These are phyloP conservation scores for Thalassoma bifasciatum DNA, from an alignment of 2,113 vertebrate species.

Conservation along the genomic window DNA sequence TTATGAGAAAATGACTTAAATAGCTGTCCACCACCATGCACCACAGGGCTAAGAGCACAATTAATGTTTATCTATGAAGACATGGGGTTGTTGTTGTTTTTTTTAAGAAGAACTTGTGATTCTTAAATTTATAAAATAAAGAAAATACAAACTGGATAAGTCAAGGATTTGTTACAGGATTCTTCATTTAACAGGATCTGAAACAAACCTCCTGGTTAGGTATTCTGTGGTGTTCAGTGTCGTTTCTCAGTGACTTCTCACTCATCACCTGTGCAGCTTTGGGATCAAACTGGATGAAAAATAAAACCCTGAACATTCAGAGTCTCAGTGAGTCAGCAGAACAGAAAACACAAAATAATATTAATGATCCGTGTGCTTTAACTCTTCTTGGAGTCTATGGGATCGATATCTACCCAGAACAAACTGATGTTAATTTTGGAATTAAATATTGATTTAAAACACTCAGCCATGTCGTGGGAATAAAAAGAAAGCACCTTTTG, in stretches of 20 bases:
- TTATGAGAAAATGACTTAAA: too few relatives aligned
- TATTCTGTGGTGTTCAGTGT: too few relatives aligned
- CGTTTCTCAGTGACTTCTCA: too few relatives aligned
- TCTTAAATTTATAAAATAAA: too few relatives aligned
- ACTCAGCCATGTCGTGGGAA: constrained; percentile 30
- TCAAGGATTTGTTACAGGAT: too few relatives aligned
- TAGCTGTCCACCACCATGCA: too few relatives aligned
- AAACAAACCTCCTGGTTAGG: neutral
- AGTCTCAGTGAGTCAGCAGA: neutral
- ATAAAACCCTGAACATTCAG: neutral
- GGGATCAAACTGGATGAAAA: neutral
- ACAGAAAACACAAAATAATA: constrained; percentile 26
- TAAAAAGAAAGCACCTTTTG: neutral
- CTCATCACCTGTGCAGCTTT: too few relatives aligned
- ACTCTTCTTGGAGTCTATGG: constrained; percentile 26
- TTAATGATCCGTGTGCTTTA: constrained; percentile 53
- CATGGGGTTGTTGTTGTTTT: too few relatives aligned
- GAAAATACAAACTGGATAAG: neutral
- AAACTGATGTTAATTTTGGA: constrained; percentile 49
- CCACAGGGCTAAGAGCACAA: too few relatives aligned
- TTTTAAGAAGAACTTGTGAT: too few relatives aligned
- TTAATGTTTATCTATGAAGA: too few relatives aligned
- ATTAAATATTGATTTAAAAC: constrained; percentile 64
- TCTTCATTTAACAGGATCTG: too few relatives aligned
- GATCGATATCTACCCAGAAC: constrained; percentile 55